Percentiles rank a stretch among this genome's conserved stretches.
Conservation (phyloP, 2,797 vertebrate genomes). For the Hyperoplus immaculatus region DNA sequence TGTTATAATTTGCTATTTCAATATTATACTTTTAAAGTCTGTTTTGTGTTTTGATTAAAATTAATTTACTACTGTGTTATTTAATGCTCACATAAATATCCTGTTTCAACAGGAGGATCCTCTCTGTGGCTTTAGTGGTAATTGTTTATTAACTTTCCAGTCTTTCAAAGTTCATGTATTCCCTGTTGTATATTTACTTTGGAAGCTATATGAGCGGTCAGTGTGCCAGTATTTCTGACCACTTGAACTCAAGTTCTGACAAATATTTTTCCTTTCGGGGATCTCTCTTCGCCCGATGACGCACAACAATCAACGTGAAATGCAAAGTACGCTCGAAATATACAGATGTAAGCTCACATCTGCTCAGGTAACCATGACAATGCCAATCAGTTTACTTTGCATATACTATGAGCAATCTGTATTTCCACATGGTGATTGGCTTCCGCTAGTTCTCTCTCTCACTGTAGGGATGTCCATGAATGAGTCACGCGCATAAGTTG, state of each 20-base stretch:
- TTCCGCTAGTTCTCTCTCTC: slow-evolving; percentile 30
- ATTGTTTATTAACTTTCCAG: slow-evolving; percentile 14
- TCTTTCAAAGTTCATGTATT: slow-evolving; percentile 23
- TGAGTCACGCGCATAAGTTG: slow-evolving; percentile 32
- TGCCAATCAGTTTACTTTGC: slow-evolving; percentile 8
- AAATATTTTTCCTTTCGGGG: slow-evolving; percentile 15
- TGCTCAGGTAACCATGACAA: slow-evolving; percentile 11
- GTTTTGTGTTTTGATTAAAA: background rate
- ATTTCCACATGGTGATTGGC: slow-evolving; percentile 4
- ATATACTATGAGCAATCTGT: background rate
- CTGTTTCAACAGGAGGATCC: slow-evolving; percentile 1
- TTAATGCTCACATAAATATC: background rate
- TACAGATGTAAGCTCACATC: slow-evolving; percentile 6
- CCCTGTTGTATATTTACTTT: slow-evolving; percentile 11
- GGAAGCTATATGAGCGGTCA: background rate
- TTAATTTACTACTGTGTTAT: too few relatives aligned
- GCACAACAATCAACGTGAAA: slow-evolving; percentile 1
- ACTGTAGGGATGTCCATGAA: slow-evolving; percentile 43
- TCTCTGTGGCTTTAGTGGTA: slow-evolving; percentile 2
- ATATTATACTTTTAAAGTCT: too few relatives aligned
- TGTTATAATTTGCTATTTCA: too few relatives aligned
- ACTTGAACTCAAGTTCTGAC: slow-evolving; percentile 14
- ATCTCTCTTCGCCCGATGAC: background rate
- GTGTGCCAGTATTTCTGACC: slow-evolving; percentile 17
- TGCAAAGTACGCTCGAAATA: slow-evolving; percentile 10